Percentiles rank a stretch among this genome's conserved stretches.
Evolutionary conservation across 2,113 vertebrate species (phyloP).

Genomic region (Nicator chloris): DNA sequence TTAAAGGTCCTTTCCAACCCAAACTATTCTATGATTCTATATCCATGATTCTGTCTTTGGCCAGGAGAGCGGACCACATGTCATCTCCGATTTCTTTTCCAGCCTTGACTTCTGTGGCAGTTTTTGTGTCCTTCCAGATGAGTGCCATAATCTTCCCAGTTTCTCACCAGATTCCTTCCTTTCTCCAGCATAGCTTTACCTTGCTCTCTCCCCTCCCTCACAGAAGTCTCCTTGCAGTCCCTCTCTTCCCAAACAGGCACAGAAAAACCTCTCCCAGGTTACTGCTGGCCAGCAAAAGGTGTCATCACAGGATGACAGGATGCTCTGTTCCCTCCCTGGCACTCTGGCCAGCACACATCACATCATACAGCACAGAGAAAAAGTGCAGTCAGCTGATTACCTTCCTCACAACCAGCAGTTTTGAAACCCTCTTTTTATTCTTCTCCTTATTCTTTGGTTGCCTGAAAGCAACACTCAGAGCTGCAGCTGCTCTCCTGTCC

Average conservation of each 20-base stretch:
- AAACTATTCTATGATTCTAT: neutral
- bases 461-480: neutral
- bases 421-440: neutral
- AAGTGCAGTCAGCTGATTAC: neutral
- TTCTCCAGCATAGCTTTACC: neutral
- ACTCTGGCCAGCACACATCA: neutral
- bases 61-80: rapidly evolving
- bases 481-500: neutral
- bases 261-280: neutral
- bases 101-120: neutral
- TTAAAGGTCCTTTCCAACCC: neutral
- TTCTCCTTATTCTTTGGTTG: neutral
- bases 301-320: neutral
- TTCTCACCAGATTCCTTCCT: neutral
- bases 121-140: neutral
- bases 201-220: neutral
- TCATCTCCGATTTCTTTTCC: neutral
- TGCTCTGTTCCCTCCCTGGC: neutral
- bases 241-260: neutral
- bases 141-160: neutral
- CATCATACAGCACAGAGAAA: neutral
- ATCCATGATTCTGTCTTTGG: neutral
- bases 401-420: neutral
- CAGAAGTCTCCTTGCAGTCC: neutral
- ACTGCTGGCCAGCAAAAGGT: neutral